A percentile compares a stretch with the other conserved stretches of the same genome.
Evolutionary conservation across 2,888 invertebrate genomes (phyloP).

Genomic region (Phrixothrix hirtus): DNA sequence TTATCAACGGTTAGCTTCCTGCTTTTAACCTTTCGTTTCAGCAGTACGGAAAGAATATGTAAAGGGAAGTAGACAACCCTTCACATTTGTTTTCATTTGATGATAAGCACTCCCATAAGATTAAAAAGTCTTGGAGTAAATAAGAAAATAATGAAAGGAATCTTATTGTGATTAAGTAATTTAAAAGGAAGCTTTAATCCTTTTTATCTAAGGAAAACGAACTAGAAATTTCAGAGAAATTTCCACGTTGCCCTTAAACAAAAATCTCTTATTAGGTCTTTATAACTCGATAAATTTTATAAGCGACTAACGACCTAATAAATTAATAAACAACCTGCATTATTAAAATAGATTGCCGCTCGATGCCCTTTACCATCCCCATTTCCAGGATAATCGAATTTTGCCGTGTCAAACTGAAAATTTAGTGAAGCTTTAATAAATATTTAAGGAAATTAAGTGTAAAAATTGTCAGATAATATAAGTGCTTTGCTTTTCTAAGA

Average conservation of each 20-base stretch:
- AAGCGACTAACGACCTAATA: constrained; percentile 3
- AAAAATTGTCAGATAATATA: not conserved
- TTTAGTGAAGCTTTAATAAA: constrained; percentile 5
- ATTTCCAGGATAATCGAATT: constrained; percentile 1
- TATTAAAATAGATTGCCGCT: not conserved
- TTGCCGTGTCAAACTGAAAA: constrained; percentile 1
- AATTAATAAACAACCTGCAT: constrained; percentile 6
- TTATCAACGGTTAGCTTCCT: no score
- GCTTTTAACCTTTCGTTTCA: no score
- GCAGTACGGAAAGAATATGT: not conserved
- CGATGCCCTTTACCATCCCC: constrained; percentile 1
- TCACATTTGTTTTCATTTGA: constrained; percentile 6
- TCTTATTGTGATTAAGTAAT: constrained; percentile 23
- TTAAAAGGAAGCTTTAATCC: constrained; percentile 20
- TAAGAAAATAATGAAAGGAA: constrained; percentile 13
- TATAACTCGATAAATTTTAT: constrained; percentile 7
- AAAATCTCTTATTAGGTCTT: constrained; percentile 13
- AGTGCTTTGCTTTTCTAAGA: not conserved
- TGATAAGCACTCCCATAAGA: constrained; percentile 15
- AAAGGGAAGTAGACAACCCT: not conserved
- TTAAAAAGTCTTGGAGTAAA: not conserved
- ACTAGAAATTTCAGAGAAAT: constrained; percentile 17
- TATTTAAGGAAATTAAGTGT: constrained; percentile 8
- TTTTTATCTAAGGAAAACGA: constrained; percentile 18
- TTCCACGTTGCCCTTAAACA: constrained; percentile 12